Conservation (phyloP, 2,113 vertebrate species). For the Argyrosomus japonicus region DNA sequence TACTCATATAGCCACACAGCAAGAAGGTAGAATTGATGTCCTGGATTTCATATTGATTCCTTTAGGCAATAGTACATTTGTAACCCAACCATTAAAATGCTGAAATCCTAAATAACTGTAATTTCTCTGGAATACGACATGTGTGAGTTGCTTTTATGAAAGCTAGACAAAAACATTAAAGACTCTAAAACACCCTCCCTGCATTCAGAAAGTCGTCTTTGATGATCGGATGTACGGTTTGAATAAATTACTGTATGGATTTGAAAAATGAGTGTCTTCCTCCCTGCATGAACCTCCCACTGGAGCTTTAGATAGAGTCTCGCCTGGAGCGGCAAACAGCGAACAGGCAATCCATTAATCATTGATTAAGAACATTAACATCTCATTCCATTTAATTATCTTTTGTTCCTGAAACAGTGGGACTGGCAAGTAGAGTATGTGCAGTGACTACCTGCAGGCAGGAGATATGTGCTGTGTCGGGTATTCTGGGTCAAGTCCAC, state of each 20-base stretch:
- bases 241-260: slow-evolving; percentile 58
- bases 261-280: slow-evolving; percentile 57
- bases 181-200: background rate
- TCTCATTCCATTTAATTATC: slow-evolving; percentile 69
- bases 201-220: slow-evolving; percentile 6
- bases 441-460: slow-evolving; percentile 33
- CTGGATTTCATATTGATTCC: background rate
- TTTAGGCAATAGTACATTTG: background rate
- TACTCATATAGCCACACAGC: slow-evolving; percentile 3
- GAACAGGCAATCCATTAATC: slow-evolving; percentile 71
- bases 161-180: background rate
- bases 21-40: background rate
- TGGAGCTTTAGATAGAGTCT: slow-evolving; percentile 57
- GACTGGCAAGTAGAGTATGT: slow-evolving; percentile 52
- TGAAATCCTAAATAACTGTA: background rate
- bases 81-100: background rate
- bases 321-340: slow-evolving; percentile 49
- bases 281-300: slow-evolving; percentile 69
- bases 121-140: background rate
- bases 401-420: slow-evolving; percentile 60
- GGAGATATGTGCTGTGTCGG: slow-evolving; percentile 8
- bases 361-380: slow-evolving; percentile 75
- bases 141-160: background rate
- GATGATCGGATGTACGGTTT: slow-evolving; percentile 31
- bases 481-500: slow-evolving; percentile 49